These are phyloP conservation scores for Bucorvus abyssinicus DNA, from an alignment of 2,797 vertebrate genomes.

Conservation along the genomic window DNA sequence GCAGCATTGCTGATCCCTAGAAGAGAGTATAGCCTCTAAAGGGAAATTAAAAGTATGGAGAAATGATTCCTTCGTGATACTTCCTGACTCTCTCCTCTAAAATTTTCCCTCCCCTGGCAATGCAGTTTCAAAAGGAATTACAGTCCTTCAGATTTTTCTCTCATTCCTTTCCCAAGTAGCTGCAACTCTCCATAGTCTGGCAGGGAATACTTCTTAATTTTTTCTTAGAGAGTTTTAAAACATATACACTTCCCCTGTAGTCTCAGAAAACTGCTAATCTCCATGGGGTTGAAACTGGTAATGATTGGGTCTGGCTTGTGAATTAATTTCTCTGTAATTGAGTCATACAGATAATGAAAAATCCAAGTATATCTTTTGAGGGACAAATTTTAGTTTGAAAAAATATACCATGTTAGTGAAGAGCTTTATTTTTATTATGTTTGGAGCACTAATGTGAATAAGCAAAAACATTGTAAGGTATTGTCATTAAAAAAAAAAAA, in stretches of 20 bases:
- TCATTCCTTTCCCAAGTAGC: not conserved
- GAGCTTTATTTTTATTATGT: not conserved
- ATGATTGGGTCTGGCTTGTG: not conserved
- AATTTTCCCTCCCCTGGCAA: not conserved
- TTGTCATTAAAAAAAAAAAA: not conserved
- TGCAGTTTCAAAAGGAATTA: not conserved
- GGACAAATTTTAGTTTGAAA: not conserved
- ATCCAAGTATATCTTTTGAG: not conserved
- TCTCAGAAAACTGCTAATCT: not conserved
- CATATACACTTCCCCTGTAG: not conserved
- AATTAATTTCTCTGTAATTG: not conserved
- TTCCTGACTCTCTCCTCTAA: not conserved
- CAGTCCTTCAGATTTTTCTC: not conserved
- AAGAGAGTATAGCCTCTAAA: not conserved
- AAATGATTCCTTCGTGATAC: not conserved
- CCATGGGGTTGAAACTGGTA: not conserved
- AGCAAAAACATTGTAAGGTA: not conserved
- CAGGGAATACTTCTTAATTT: not conserved
- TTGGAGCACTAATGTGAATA: not conserved
- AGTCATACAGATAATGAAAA: not conserved
- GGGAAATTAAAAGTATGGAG: not conserved
- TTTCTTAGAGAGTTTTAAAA: not conserved
- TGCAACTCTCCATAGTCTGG: not conserved
- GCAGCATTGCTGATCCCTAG: not conserved
- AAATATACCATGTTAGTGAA: not conserved